phyloP scores from a whole-genome alignment of 2,797 vertebrate species.

The Cercopithecus diana region DNA sequence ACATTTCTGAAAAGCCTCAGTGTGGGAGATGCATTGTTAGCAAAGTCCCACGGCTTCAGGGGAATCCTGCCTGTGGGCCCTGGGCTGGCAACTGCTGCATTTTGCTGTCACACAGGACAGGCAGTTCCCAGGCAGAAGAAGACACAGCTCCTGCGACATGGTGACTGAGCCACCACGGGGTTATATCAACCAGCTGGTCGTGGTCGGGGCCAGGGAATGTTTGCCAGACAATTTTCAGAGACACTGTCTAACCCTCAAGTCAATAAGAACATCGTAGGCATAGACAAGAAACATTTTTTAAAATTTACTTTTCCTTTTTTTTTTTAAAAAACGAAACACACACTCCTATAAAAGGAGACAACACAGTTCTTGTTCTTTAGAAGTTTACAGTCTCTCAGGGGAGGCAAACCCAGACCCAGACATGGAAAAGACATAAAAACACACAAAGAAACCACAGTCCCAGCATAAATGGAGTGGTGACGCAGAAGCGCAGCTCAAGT shows the following conservation, averaged over 20 bases:
- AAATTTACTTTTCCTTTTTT: not conserved
- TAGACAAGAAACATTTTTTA: not conserved
- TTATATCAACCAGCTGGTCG: not conserved
- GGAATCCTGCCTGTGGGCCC: not conserved
- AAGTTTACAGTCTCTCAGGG: slow-evolving; percentile 56
- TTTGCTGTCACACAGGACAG: not conserved
- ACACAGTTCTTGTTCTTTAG: slow-evolving; percentile 40
- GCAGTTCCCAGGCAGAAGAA: not conserved
- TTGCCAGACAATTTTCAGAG: slow-evolving; percentile 28
- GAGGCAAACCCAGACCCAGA: slow-evolving; percentile 57
- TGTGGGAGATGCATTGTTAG: not conserved
- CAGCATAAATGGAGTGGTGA: not conserved
- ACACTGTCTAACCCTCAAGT: not conserved
- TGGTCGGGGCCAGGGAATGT: not conserved
- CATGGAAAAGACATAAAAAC: slow-evolving; percentile 34
- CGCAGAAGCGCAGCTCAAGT: not conserved
- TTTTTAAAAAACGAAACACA: not conserved
- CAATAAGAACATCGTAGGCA: not conserved
- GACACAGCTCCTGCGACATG: not conserved
- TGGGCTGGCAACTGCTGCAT: accelerated
- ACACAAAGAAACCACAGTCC: slow-evolving; percentile 37
- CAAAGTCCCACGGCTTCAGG: not conserved
- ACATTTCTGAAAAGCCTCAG: not conserved
- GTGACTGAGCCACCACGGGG: not conserved
- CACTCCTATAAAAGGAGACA: slow-evolving; percentile 30